Percentiles rank a stretch among this genome's conserved stretches.
Conservation (phyloP, 2,797 vertebrate species). For the Rhincodon typus region DNA sequence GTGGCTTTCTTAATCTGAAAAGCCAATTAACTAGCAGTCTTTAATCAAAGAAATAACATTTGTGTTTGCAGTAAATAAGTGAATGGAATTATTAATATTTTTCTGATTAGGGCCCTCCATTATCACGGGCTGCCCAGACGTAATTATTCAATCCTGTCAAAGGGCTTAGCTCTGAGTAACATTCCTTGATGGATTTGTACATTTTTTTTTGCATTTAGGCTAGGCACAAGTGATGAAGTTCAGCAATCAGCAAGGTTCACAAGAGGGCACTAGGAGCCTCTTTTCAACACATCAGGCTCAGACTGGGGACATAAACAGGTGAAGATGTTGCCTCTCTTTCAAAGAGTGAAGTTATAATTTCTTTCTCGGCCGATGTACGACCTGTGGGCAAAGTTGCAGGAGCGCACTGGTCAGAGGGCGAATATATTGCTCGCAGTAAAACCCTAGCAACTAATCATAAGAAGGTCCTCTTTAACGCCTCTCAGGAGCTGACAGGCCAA, state of each 20-base stretch:
- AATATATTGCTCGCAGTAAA: background rate
- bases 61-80: background rate
- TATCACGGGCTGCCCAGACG: background rate
- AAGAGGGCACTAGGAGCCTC: no score
- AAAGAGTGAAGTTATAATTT: background rate
- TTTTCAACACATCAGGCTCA: no score
- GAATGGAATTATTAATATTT: slow-evolving; percentile 12
- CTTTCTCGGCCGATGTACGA: background rate
- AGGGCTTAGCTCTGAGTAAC: background rate
- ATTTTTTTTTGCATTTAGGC: background rate
- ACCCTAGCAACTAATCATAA: no score
- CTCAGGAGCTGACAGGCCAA: background rate
- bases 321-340: background rate
- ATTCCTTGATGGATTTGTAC: background rate
- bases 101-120: background rate
- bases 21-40: slow-evolving; percentile 10
- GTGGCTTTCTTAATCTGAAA: background rate
- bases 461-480: no score
- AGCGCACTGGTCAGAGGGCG: background rate
- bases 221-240: no score
- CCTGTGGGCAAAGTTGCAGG: background rate
- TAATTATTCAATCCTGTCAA: background rate
- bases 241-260: no score
- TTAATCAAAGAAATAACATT: slow-evolving; percentile 30
- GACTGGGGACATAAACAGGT: background rate